Evolutionary conservation across 2,797 vertebrate species (phyloP), one percentile per base, ranked within the genome.

Genomic region (Austrolebias charrua): DNA sequence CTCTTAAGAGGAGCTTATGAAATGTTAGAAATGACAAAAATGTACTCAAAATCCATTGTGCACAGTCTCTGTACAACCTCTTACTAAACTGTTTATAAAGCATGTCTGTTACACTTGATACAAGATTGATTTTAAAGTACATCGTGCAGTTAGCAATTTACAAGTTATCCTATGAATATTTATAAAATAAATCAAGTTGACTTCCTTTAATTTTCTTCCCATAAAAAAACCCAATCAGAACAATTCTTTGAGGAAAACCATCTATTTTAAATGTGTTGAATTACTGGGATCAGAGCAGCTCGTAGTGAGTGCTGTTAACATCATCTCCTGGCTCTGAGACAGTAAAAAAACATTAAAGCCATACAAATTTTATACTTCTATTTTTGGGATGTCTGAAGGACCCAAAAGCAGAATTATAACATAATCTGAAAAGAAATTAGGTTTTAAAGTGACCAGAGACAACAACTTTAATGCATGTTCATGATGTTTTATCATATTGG

Each of bases 311-410:
- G 33, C 20, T 51, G 24, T 51, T 51, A 60, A 33, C 61, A 15
- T 40, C 69, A 38, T 43, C 13, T 60, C 20, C 12, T 70, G 65
- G 63, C 62, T 66, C 53, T 1, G 62, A 46, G 60, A 71, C 60
- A 69, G 11, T 11, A 12, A 70, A 12, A 70, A 63, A 71, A 65
- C 64, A 73, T 1, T 43, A 15, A 60, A 56, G 69, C 35, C 9
- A 51, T 6, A 73, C 33, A 68, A 55, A 68, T 55, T 18, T 60
- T 33, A 55, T 18, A 16, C 1, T 46, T 50, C 38, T 42, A 71
- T 14, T 54, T 19, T 42, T 35, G 42, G 42, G 58, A 51, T 44
- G 65, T 57, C 53, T 48, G 16, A 62, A 31, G 35, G 35, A 43
- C 35, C 58, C 38, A 55, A 44, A 42, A 55, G 46, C 29, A 0